Conservation (phyloP, 2,888 invertebrate genomes). For the Oligia latruncula region DNA sequence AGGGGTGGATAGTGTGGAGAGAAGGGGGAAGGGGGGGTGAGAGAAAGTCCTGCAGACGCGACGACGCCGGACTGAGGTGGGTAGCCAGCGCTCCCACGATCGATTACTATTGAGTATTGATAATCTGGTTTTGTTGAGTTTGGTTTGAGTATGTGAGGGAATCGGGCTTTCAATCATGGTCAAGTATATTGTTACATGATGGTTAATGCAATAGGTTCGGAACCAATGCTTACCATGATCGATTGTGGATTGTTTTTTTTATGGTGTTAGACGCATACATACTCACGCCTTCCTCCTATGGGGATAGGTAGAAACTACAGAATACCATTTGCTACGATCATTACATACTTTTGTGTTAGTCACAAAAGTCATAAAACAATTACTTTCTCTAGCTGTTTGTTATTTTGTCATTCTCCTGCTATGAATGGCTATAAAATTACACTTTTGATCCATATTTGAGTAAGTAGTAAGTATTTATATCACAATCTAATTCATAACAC, state of each 20-base stretch:
- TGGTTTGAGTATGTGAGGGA: not conserved
- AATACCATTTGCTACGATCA: no score
- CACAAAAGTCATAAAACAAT: not conserved
- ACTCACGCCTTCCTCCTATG: not conserved
- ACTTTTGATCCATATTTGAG: no score
- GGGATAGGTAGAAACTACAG: not conserved
- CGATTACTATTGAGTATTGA: constrained; percentile 36
- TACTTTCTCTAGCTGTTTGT: not conserved
- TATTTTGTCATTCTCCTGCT: not conserved
- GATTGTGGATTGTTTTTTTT: not conserved
- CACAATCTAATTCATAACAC: not conserved
- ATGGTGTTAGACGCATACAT: not conserved
- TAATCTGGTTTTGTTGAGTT: constrained; percentile 32
- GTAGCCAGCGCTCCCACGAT: constrained; percentile 39
- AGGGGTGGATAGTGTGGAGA: constrained; percentile 4
- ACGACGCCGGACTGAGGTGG: constrained; percentile 59
- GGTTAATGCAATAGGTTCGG: not conserved
- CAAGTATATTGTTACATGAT: not conserved
- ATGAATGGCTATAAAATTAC: no score
- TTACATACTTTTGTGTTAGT: not conserved
- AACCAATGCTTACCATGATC: not conserved
- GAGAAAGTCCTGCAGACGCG: constrained; percentile 71
- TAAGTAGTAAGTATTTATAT: not conserved
- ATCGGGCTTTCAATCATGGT: constrained; percentile 4
- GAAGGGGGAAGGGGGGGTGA: constrained; percentile 14